Percentiles rank a stretch among this genome's conserved stretches.
phyloP scores from a whole-genome alignment of 2,888 invertebrate genomes.

The Drosophila buzzatii region DNA sequence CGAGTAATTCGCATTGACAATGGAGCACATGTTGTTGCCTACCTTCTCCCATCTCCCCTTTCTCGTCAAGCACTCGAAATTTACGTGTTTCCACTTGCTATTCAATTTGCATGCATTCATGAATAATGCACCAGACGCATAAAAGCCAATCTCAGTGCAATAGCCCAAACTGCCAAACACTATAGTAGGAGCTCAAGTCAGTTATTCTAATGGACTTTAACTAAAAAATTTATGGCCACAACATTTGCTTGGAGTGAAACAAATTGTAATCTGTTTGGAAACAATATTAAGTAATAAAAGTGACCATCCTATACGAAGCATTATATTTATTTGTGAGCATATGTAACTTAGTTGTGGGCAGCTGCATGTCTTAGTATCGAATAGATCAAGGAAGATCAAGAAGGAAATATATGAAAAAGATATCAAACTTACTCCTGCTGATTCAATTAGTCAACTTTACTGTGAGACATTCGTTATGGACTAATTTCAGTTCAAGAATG shows the following conservation, averaged over 20 bases:
- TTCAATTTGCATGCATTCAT: constrained; percentile 83
- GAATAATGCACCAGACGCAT: constrained; percentile 76
- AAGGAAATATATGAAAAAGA: too few species aligned
- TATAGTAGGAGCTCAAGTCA: neutral
- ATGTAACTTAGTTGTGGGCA: neutral
- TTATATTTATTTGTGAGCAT: neutral
- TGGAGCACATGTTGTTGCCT: constrained; percentile 28
- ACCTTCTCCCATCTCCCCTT: too few species aligned
- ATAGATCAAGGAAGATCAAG: too few species aligned
- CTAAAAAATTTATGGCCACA: constrained; percentile 60
- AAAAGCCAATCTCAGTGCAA: constrained; percentile 57
- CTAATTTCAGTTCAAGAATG: too few species aligned
- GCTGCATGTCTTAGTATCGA: too few species aligned
- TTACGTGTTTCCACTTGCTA: constrained; percentile 70
- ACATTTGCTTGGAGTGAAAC: constrained; percentile 15
- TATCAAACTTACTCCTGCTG: too few species aligned
- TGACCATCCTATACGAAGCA: neutral
- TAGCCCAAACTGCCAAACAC: constrained; percentile 12
- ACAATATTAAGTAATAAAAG: neutral
- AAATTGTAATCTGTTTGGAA: neutral
- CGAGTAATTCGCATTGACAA: constrained; percentile 66
- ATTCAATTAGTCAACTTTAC: too few species aligned
- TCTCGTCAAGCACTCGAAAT: constrained; percentile 16
- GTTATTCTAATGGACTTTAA: constrained; percentile 68
- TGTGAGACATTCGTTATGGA: too few species aligned